These are phyloP conservation scores for Venustaconcha ellipsiformis DNA, from an alignment of 1,140 invertebrate genomes.

Conservation along the genomic window DNA sequence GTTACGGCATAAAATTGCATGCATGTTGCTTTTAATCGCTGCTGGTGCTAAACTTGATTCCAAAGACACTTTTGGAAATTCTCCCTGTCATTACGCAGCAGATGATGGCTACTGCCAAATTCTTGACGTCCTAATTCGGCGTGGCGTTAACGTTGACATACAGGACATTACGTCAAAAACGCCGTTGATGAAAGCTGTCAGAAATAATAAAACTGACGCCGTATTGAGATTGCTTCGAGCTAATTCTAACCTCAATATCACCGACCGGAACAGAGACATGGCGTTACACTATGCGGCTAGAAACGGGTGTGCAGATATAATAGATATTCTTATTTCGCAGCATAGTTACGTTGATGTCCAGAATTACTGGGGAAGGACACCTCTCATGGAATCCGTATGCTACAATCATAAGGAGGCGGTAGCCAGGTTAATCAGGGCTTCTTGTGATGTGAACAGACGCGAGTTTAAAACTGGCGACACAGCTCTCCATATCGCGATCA, in stretches of 20 bases:
- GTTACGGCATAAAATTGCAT: conserved; percentile 65
- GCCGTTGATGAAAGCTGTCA: conserved; percentile 68
- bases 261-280: conserved; percentile 96
- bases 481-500: conserved; percentile 71
- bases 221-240: conserved; percentile 60
- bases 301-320: conserved; percentile 63
- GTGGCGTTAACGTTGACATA: conserved; percentile 63
- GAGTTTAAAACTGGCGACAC: conserved; percentile 68
- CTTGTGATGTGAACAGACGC: conserved; percentile 65
- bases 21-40: conserved; percentile 62
- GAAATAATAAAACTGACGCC: conserved; percentile 66
- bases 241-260: conserved; percentile 83
- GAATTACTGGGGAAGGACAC: conserved; percentile 68
- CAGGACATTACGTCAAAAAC: conserved; percentile 69
- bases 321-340: conserved; percentile 60
- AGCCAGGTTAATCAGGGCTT: conserved; percentile 53
- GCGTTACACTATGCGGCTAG: conserved; percentile 80
- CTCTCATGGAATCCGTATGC: conserved; percentile 68
- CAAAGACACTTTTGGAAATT: conserved; percentile 68
- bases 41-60: conserved; percentile 65
- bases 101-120: conserved; percentile 68
- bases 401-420: conserved; percentile 68
- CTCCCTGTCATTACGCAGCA: conserved; percentile 67
- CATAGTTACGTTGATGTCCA: conserved; percentile 66
- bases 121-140: conserved; percentile 61